A percentile compares a stretch with the other conserved stretches of the same genome.
Conservation (phyloP, 2,888 invertebrate species). For the Pterobdella sp. region DNA sequence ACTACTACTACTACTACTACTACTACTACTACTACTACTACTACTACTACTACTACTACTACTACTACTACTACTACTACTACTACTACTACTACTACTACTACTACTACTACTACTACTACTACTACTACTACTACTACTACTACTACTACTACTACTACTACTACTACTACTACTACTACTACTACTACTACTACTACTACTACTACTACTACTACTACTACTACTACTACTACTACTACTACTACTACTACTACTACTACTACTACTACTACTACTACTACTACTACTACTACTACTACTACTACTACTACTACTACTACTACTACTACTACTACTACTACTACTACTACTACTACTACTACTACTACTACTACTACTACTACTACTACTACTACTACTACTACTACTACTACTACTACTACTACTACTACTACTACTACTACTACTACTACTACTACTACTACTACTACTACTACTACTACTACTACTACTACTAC, state of each 20-base stretch:
- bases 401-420: slow-evolving; percentile 3
- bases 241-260: not conserved
- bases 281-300: slow-evolving; percentile 4
- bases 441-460: not conserved
- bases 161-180: slow-evolving; percentile 1
- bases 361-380: slow-evolving; percentile 15
- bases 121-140: not conserved
- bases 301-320: not conserved
- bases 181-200: slow-evolving; percentile 2
- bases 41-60: not conserved
- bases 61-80: not conserved
- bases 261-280: slow-evolving; percentile 5
- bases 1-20: slow-evolving; percentile 18
- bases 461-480: not conserved
- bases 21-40: slow-evolving; percentile 12
- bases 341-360: slow-evolving; percentile 11
- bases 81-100: not conserved
- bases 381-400: not conserved
- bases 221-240: slow-evolving; percentile 1
- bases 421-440: slow-evolving; percentile 3
- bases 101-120: not conserved
- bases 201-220: not conserved
- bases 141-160: not conserved
- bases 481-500: not conserved
- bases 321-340: not conserved